A percentile compares a stretch with the other conserved stretches of the same genome.
Evolutionary conservation across 2,797 vertebrate species (phyloP).

Genomic region (Notamacropus eugenii): DNA sequence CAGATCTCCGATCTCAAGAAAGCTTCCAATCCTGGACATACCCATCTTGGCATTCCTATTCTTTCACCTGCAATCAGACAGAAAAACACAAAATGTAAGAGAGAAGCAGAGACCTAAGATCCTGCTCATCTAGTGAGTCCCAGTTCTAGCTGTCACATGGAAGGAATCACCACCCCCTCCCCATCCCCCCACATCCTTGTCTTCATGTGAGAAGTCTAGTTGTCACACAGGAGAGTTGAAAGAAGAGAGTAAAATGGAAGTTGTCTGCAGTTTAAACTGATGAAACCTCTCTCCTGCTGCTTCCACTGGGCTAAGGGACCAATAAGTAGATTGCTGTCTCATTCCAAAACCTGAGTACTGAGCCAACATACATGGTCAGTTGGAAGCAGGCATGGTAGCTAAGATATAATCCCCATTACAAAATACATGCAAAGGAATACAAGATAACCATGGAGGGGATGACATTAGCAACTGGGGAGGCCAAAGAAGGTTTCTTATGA

Average conservation of each 20-base stretch:
- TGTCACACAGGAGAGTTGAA: neutral
- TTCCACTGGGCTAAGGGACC: neutral
- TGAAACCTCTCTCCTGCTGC: neutral
- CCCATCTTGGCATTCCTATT: neutral
- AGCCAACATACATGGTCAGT: neutral
- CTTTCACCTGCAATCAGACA: neutral
- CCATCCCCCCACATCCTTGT: neutral
- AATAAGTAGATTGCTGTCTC: neutral
- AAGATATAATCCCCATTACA: neutral
- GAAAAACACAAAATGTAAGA: neutral
- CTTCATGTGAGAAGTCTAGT: neutral
- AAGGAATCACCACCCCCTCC: neutral
- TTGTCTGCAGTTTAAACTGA: neutral
- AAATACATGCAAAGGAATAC: neutral
- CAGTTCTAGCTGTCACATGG: neutral
- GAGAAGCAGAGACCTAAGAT: neutral
- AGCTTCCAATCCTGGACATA: neutral
- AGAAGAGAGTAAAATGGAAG: neutral
- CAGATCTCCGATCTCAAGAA: neutral
- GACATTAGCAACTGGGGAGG: neutral
- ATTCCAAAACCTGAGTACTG: neutral
- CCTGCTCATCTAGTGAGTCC: neutral
- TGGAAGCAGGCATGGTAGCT: neutral
- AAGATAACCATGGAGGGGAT: neutral
- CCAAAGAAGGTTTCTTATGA: neutral